A percentile compares a stretch with the other conserved stretches of the same genome.
Conservation (phyloP, 2,113 vertebrate genomes). For the Hassar affinis region DNA sequence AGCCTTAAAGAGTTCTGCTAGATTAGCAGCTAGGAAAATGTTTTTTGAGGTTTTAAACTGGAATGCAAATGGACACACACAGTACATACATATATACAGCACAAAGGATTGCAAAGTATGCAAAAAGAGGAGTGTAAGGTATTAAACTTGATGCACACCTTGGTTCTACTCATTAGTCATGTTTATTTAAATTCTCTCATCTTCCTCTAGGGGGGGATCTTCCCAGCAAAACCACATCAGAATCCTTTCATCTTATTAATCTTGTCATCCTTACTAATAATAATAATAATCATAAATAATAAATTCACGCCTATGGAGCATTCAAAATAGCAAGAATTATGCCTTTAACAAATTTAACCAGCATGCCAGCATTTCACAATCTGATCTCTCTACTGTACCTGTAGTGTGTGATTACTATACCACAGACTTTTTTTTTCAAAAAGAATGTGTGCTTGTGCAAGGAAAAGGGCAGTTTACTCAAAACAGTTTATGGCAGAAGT, state of each 20-base stretch:
- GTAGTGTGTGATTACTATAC: neutral
- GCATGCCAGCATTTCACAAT: neutral
- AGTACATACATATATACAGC: neutral
- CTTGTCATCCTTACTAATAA: too few species aligned
- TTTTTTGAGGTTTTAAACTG: neutral
- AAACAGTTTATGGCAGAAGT: neutral
- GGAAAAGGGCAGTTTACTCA: neutral
- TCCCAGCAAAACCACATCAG: neutral
- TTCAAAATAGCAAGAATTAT: neutral
- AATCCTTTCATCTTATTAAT: neutral
- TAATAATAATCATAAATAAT: neutral
- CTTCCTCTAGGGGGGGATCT: conserved; percentile 17
- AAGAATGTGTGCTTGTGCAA: neutral
- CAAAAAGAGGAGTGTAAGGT: neutral
- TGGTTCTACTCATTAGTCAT: neutral
- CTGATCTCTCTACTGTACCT: neutral
- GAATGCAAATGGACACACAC: neutral
- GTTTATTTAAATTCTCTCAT: conserved; percentile 4
- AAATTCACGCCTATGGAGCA: neutral
- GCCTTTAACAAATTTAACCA: neutral
- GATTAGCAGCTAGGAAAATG: conserved; percentile 1
- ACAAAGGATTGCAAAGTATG: neutral
- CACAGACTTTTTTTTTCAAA: neutral
- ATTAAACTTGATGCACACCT: neutral
- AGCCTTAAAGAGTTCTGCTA: conserved; percentile 8